Base-by-base conservation (phyloP, 2,888 invertebrate species). In the Platycnemis pennipes region DNA sequence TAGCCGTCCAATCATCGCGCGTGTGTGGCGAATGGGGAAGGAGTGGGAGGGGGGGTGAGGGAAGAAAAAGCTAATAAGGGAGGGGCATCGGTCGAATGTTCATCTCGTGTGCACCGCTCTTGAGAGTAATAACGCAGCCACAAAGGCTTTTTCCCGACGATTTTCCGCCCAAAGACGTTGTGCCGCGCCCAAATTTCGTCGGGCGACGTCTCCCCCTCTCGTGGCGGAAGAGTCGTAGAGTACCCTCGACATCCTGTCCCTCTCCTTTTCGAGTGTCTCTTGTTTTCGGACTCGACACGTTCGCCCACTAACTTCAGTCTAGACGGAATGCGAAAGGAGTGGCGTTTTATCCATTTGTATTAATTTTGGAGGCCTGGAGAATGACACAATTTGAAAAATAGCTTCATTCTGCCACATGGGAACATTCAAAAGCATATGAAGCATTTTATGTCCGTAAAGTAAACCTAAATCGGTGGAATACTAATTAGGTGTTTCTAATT, bases 1-100 rank as follows among this genome's bases (percentile, higher is more conserved):
- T 86, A 26, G 91, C 26, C 63, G 37, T 91, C 91, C 91, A 91
- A 91, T 91, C 91, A 63, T 42, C 42, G 91, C 91, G 63, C 63
- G 89, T 53, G 16, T 42, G 56, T 91, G 13, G 91, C 44, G 44
- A 46, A 16, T 44, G 44, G 49, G 63, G 63, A 42, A 63, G 44
- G 44, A 91, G 63, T 44, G 46, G 19, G 42, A 19, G 69, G 69
- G 87, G 46, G 46, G 87, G 13, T 87, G 22, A 45, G 46, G 26
- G 3, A 87, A 87, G 77, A 77, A 37, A 77, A 77, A 77, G 77
- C 77, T 77, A 77, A 77, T 77, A 77, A 77, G 77, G 37, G 77
- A 77, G 37, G 37, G 77, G 37, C 31, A 77, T 77, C 13, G 37
- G 77, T 77, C 77, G 37, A 77, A 37, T 77, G 77, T 77, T 37